These are phyloP conservation scores for Podargus strigoides DNA, from an alignment of 2,797 vertebrate species.

Conservation along the genomic window DNA sequence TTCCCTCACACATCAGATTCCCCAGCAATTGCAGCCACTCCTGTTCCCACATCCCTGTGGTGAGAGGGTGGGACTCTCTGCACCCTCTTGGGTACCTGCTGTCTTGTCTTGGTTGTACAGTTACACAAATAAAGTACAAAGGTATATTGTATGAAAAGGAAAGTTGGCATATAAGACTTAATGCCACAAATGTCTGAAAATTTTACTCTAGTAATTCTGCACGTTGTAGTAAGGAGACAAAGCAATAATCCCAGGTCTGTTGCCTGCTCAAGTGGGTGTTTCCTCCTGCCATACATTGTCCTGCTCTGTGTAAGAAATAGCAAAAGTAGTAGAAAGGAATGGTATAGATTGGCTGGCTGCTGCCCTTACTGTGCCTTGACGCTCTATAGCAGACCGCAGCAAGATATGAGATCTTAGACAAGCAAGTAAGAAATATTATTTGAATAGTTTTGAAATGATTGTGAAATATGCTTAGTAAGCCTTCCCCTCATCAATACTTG, in stretches of 20 bases:
- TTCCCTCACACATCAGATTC: not conserved
- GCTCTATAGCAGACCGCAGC: not conserved
- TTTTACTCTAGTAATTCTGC: not conserved
- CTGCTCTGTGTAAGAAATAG: not conserved
- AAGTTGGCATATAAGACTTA: not conserved
- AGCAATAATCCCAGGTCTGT: not conserved
- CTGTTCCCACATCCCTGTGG: accelerated
- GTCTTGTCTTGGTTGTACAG: not conserved
- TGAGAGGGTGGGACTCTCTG: accelerated
- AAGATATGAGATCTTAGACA: not conserved
- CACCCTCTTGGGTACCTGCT: not conserved
- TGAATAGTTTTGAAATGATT: constrained; percentile 1
- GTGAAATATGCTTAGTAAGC: not conserved
- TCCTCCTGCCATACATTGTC: accelerated
- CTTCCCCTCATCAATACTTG: not conserved
- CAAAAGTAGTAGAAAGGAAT: not conserved
- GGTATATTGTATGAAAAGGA: not conserved
- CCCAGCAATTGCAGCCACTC: not conserved
- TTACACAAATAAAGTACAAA: not conserved
- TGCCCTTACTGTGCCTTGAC: not conserved
- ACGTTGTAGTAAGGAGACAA: not conserved
- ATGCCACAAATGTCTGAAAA: accelerated
- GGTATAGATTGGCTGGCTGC: not conserved
- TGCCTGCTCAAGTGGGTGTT: not conserved
- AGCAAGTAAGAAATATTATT: not conserved